phyloP scores from a whole-genome alignment of 2,113 vertebrate species.

The Drymodes brunneopygia region DNA sequence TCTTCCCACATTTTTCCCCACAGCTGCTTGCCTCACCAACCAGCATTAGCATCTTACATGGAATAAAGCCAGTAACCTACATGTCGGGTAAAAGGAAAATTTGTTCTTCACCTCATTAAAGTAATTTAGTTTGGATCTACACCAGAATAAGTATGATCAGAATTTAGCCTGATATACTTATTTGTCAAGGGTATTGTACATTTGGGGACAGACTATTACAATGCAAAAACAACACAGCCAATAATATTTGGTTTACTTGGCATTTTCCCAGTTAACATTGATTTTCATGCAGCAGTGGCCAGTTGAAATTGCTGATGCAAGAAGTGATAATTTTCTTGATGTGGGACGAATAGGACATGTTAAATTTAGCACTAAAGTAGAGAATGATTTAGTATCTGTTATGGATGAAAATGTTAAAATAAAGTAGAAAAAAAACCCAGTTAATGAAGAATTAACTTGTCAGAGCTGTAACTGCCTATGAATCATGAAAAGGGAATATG shows the following conservation, averaged over 20 bases:
- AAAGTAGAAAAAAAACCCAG: neutral
- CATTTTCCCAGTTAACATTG: neutral
- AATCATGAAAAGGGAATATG: neutral
- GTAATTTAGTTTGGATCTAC: neutral
- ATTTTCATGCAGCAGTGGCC: neutral
- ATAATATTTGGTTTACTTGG: constrained; percentile 1
- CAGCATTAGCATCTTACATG: neutral
- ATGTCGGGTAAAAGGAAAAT: neutral
- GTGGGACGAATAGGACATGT: neutral
- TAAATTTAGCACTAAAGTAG: neutral
- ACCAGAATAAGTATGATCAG: neutral
- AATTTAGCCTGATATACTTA: neutral
- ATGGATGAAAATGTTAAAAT: neutral
- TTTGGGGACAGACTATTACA: neutral
- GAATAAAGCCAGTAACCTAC: neutral
- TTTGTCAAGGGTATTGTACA: neutral
- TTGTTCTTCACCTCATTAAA: neutral
- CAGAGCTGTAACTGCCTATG: neutral
- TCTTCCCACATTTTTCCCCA: neutral
- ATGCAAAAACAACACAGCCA: neutral
- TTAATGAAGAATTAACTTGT: constrained; percentile 4
- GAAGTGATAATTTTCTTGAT: constrained; percentile 19
- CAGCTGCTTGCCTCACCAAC: neutral
- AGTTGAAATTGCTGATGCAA: constrained; percentile 10
- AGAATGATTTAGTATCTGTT: neutral